These are phyloP conservation scores for Drosophila koepferae DNA, from an alignment of 2,888 invertebrate species.

Conservation along the genomic window DNA sequence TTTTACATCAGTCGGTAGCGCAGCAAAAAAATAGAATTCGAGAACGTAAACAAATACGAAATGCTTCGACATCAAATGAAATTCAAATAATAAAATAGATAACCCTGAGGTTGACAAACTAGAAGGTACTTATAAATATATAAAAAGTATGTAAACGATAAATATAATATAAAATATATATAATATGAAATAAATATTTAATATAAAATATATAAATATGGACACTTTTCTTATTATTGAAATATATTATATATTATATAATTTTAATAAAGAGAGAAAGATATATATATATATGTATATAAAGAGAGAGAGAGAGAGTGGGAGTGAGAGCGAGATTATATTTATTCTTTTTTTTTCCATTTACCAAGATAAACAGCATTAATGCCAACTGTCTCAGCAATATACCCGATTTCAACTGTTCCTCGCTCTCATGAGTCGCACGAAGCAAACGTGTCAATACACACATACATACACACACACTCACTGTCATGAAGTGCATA, in stretches of 20 bases:
- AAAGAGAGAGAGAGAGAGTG: neutral
- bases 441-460: conserved; percentile 4
- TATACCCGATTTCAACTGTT: neutral
- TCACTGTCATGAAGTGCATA: neutral
- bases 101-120: neutral
- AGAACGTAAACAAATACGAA: conserved; percentile 53
- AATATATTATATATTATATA: too few relatives aligned
- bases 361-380: too few relatives aligned
- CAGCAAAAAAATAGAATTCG: conserved; percentile 60
- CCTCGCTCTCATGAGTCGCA: neutral
- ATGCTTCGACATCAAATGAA: conserved; percentile 43
- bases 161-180: neutral
- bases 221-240: too few relatives aligned
- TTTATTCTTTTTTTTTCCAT: too few relatives aligned
- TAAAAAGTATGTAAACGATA: neutral
- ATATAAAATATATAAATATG: neutral
- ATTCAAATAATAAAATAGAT: conserved; percentile 22
- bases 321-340: too few relatives aligned
- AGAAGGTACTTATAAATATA: neutral
- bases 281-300: too few relatives aligned
- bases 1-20: conserved; percentile 64
- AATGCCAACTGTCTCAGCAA: neutral
- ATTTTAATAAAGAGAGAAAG: neutral
- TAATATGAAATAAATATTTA: neutral
- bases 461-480: neutral